These are phyloP conservation scores for Eubasilissa splendida DNA, from an alignment of 2,888 invertebrate genomes.

Conservation along the genomic window DNA sequence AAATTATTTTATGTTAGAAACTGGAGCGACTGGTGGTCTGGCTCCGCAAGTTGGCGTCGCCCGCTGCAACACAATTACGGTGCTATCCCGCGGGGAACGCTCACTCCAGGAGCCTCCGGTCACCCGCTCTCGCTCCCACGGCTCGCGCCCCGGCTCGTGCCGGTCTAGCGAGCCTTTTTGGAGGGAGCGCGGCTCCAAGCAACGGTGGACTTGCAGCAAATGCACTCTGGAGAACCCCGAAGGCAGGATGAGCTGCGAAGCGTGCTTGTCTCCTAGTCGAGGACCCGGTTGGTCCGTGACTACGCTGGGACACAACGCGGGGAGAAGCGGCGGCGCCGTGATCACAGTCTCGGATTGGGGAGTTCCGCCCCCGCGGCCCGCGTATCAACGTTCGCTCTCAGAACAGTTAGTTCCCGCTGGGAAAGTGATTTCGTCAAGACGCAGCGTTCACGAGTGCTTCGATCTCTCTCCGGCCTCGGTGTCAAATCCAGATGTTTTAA, in stretches of 20 bases:
- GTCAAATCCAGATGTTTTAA: constrained; percentile 36
- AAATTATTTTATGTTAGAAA: constrained; percentile 62
- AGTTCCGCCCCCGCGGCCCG: constrained; percentile 70
- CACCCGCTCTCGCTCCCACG: constrained; percentile 78
- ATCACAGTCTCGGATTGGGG: constrained; percentile 76
- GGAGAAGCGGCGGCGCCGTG: constrained; percentile 71
- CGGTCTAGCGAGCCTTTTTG: not conserved
- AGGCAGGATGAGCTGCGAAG: constrained; percentile 79
- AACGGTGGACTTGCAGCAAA: constrained; percentile 80
- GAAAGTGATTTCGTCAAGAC: constrained; percentile 68
- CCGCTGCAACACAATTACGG: constrained; percentile 67
- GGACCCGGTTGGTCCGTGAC: constrained; percentile 67
- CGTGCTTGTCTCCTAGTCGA: constrained; percentile 80
- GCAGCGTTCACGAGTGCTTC: constrained; percentile 69
- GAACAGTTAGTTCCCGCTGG: constrained; percentile 68
- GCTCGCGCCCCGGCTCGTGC: constrained; percentile 68
- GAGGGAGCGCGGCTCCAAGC: constrained; percentile 57
- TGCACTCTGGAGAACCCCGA: constrained; percentile 84
- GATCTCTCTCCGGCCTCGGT: constrained; percentile 47
- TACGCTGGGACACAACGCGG: constrained; percentile 69
- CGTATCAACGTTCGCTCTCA: constrained; percentile 69
- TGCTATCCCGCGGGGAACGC: constrained; percentile 58
- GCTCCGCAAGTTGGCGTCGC: constrained; percentile 66
- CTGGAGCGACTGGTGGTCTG: constrained; percentile 65
- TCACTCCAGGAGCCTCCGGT: constrained; percentile 62